These are phyloP conservation scores for Drosophila cognata DNA, from an alignment of 2,888 invertebrate species.

Conservation along the genomic window DNA sequence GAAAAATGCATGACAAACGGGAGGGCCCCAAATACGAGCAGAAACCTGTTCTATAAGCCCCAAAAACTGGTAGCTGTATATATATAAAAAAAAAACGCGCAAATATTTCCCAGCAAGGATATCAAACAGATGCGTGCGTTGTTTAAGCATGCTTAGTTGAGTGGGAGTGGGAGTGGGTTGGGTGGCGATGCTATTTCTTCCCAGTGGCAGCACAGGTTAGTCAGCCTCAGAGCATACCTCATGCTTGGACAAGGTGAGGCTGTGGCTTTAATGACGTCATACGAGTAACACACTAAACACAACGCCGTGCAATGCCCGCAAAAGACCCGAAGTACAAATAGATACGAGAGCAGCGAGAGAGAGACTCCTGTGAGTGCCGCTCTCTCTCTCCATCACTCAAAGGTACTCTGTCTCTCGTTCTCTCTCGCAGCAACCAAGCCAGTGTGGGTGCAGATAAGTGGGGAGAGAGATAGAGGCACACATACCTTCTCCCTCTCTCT, in stretches of 20 bases:
- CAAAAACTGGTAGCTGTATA: conserved; percentile 40
- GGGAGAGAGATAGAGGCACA: background rate
- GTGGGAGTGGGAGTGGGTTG: background rate
- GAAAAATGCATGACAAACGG: conserved; percentile 78
- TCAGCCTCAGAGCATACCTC: conserved; percentile 18
- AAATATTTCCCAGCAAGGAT: conserved; percentile 63
- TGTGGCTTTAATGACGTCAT: conserved; percentile 75
- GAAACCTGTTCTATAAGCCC: conserved; percentile 1
- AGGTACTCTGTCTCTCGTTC: conserved; percentile 7
- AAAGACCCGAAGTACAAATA: conserved; percentile 40
- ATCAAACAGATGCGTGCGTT: conserved; percentile 55
- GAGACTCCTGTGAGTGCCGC: background rate
- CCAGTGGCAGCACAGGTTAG: conserved; percentile 11
- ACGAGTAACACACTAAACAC: conserved; percentile 53
- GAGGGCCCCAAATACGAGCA: conserved; percentile 21
- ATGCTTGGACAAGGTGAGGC: conserved; percentile 64
- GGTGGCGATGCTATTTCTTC: conserved; percentile 5
- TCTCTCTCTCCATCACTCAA: conserved; percentile 8
- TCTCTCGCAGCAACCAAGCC: conserved; percentile 47
- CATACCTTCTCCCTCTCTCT: background rate
- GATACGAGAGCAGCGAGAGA: conserved; percentile 2
- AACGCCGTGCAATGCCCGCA: conserved; percentile 68
- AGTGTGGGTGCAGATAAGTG: conserved; percentile 31
- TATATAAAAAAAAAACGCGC: conserved; percentile 59
- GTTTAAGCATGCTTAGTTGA: conserved; percentile 11